phyloP scores from a whole-genome alignment of 2,888 invertebrate species.

The Dione vanillae region DNA sequence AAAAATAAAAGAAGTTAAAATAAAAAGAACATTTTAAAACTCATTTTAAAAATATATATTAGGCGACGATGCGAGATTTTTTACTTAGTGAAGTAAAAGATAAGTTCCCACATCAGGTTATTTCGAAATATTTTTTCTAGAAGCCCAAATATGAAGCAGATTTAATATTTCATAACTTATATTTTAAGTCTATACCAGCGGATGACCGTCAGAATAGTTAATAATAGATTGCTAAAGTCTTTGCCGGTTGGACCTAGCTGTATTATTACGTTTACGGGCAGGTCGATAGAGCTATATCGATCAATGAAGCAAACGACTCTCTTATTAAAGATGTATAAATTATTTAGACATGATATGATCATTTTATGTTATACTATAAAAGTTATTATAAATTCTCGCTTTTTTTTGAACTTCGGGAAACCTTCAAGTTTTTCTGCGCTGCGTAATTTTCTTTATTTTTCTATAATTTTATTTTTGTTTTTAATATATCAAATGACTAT shows the following conservation, averaged over 20 bases:
- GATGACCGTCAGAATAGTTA: neutral
- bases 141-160: neutral
- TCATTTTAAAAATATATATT: too few species aligned
- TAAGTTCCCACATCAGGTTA: too few species aligned
- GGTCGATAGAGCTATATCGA: slow-evolving; percentile 17
- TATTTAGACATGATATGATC: neutral
- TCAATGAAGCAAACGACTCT: slow-evolving; percentile 5
- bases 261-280: slow-evolving; percentile 5
- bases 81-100: too few species aligned
- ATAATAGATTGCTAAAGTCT: slow-evolving; percentile 15
- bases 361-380: neutral
- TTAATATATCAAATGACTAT: too few species aligned
- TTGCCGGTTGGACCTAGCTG: neutral
- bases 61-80: too few species aligned
- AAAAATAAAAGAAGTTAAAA: too few species aligned
- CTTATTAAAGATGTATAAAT: slow-evolving; percentile 4
- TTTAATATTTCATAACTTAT: neutral
- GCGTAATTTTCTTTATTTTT: too few species aligned
- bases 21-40: too few species aligned
- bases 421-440: too few species aligned
- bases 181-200: neutral
- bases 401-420: too few species aligned
- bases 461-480: too few species aligned
- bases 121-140: neutral
- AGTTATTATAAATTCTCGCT: too few species aligned